Conservation (phyloP, 2,888 invertebrate genomes). For the Drosophila fulvimacula region DNA sequence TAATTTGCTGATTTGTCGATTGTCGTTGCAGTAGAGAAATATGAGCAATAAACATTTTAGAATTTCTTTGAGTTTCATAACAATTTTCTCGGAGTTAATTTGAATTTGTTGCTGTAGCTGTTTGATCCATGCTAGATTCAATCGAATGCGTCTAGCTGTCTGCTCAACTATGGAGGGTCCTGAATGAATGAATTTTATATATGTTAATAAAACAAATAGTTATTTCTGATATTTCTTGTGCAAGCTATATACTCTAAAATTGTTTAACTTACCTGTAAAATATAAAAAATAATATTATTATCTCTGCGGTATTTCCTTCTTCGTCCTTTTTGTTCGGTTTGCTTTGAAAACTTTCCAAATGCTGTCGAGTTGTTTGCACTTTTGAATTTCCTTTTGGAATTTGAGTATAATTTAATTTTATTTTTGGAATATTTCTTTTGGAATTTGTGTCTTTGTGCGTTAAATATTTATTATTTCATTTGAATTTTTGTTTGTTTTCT, state of each 20-base stretch:
- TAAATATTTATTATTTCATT: constrained; percentile 9
- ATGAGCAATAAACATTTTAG: constrained; percentile 72
- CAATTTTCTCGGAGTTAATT: constrained; percentile 59
- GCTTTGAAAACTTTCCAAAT: constrained; percentile 58
- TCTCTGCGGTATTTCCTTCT: constrained; percentile 33
- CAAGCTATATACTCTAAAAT: too few relatives aligned
- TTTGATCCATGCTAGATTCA: constrained; percentile 63
- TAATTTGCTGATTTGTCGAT: constrained; percentile 42
- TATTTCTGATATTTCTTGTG: not conserved
- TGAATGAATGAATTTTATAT: constrained; percentile 4
- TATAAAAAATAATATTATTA: constrained; percentile 74
- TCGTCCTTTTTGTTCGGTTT: constrained; percentile 27
- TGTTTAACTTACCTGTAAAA: constrained; percentile 72
- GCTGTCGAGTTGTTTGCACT: constrained; percentile 45
- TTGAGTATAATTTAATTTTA: constrained; percentile 14
- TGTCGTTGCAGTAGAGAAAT: constrained; percentile 59
- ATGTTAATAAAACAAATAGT: not conserved
- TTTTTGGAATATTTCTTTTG: constrained; percentile 19
- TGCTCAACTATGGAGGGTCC: constrained; percentile 42
- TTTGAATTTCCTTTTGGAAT: constrained; percentile 37
- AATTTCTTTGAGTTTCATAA: constrained; percentile 77
- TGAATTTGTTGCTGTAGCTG: constrained; percentile 25
- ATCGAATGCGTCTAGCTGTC: constrained; percentile 28
- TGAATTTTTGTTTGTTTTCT: constrained; percentile 26
- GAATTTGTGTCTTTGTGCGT: constrained; percentile 30